Base-by-base conservation (phyloP, 1,140 invertebrate genomes). In the Varroa destructor region DNA sequence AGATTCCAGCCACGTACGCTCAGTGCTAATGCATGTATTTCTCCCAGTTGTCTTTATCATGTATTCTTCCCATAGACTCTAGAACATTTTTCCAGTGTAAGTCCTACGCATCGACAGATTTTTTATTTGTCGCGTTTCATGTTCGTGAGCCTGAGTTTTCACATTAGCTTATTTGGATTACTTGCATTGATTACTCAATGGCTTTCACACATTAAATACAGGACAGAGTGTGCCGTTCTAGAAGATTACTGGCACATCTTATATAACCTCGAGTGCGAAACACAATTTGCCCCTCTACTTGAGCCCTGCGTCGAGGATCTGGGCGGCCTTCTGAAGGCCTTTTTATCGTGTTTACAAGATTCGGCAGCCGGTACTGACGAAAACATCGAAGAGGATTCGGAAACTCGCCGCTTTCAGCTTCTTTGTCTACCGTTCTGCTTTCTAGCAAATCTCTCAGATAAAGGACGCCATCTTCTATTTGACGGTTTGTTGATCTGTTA, bases 211-310 rank as follows among this genome's bases (percentile, higher is more conserved):
- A 8, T 51, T 3, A 51, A 3, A 51, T 51, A 51, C 61, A 67
- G 61, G 12, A 43, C 61, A 2, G 40, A 40, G 46, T 14, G 46
- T 8, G 61, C 40, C 37, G 61, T 67, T 8, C 36, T 67, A 10
- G 10, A 40, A 8, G 46, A 46, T 40, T 67, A 67, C 37, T 67
- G 61, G 61, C 61, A 67, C 46, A 67, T 67, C 12, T 37, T 67
- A 12, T 67, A 67, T 8, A 67, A 40, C 4, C 61, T 67, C 61
- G 61, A 67, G 61, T 67, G 61, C 37, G 61, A 67, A 8, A 67
- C 61, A 46, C 61, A 67, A 37, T 67, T 67, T 46, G 61, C 61
- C 10, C 61, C 61, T 10, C 2, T 67, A 2, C 61, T 67, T 46
- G 61, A 67, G 12, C 37, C 46, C 10, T 67, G 61, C 46, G 61